Base-by-base conservation (phyloP, 2,797 vertebrate genomes). In the Poeciliopsis turneri region DNA sequence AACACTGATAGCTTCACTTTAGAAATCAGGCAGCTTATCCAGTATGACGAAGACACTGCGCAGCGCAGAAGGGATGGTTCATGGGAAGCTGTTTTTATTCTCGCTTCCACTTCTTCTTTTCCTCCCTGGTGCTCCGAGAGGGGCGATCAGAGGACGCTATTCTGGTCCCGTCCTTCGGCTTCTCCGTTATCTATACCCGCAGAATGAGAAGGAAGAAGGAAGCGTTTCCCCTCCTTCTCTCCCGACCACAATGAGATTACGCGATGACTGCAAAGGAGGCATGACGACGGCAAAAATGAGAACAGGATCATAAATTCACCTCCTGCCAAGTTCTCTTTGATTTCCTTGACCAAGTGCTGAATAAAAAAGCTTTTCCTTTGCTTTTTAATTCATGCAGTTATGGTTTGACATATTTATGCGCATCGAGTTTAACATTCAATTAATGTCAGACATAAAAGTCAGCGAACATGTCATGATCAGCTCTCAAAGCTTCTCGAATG, bases 81-180 rank as follows among this genome's bases (percentile, higher is more conserved):
- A 5, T 25, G 25, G 64, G 2, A 23, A 41, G 16, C 64, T 83
- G 12, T 43, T 41, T 51, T 43, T 76, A 25, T 39, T 86, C 69
- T 77, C 68, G 74, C 86, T 84, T 78, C 49, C 43, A 71, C 57
- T 57, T 30, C 73, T 76, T 69, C 25, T 82, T 66, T 20, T 66
- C 33, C 86, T 45, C 86, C 71, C 12, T 61, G 79, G 3, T 36
- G 16, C 16, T 64, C 33, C 61, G 16, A 36, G 8, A 64, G 82
- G 73, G 46, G 66, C 69, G 16, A 68, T 81, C 55, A 73, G 6
- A 20, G n/a, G n/a, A 74, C 70, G 49, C 77, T 82, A 85, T 77
- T 81, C 71, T 80, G 43, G 39, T 45, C 53, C 66, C 72, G 30
- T 15, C 53, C 7, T 46, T 68, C 79, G 74, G 30, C 59, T 41